Percentiles rank a stretch among this genome's conserved stretches.
Conservation (phyloP, 2,113 vertebrate species). For the Scomber scombrus region DNA sequence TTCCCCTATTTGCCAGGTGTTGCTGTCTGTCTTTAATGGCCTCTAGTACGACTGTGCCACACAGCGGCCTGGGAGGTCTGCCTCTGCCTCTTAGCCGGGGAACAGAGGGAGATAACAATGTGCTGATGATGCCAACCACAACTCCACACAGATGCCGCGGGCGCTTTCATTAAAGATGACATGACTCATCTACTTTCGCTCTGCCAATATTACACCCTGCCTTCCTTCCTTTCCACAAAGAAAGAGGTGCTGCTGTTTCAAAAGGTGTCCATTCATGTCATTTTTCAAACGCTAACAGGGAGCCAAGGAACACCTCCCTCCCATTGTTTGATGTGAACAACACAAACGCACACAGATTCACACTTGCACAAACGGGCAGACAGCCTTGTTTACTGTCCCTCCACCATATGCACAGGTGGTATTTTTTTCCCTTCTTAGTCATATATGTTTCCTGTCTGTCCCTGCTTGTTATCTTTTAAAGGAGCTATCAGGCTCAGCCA, state of each 20-base stretch:
- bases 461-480: conserved; percentile 60
- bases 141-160: conserved; percentile 53
- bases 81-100: conserved; percentile 55
- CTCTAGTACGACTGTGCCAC: conserved; percentile 44
- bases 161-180: conserved; percentile 68
- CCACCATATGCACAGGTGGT: conserved; percentile 8
- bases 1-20: conserved; percentile 49
- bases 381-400: conserved; percentile 7
- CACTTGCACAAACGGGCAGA: conserved; percentile 16
- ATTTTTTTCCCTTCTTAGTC: conserved; percentile 35
- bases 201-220: conserved; percentile 54
- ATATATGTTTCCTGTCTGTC: conserved; percentile 45
- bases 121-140: conserved; percentile 71
- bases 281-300: conserved; percentile 61
- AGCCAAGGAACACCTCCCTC: conserved; percentile 53
- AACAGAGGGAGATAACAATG: conserved; percentile 75
- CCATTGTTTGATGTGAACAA: conserved; percentile 56
- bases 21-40: conserved; percentile 68
- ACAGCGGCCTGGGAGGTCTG: conserved; percentile 48
- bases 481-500: conserved; percentile 59
- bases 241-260: conserved; percentile 47
- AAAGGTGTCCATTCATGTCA: conserved; percentile 59
- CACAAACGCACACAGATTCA: conserved; percentile 20
- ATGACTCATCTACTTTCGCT: conserved; percentile 66
- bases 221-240: conserved; percentile 39